Conservation (phyloP, 1,140 invertebrate species). For the Pseudomyrmex cubaensis region DNA sequence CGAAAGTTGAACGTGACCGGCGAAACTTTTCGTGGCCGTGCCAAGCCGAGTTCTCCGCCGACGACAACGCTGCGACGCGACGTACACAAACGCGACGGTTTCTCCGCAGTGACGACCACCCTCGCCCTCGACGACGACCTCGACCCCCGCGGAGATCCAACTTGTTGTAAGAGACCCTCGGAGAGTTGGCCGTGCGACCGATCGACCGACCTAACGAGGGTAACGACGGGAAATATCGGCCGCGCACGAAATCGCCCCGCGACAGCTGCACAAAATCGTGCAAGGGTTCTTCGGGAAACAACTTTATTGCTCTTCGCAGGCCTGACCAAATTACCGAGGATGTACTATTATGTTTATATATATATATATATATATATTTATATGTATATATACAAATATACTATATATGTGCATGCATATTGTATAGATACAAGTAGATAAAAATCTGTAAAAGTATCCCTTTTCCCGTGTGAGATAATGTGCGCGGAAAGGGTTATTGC, state of each 20-base stretch:
- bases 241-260: slow-evolving; percentile 20
- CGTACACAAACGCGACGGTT: slow-evolving; percentile 25
- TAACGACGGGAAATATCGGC: slow-evolving; percentile 49
- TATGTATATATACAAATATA: background rate
- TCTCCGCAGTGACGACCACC: slow-evolving; percentile 29
- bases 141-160: slow-evolving; percentile 49
- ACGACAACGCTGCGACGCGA: background rate
- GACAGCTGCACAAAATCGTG: slow-evolving; percentile 47
- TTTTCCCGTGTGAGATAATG: no score
- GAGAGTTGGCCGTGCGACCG: slow-evolving; percentile 50
- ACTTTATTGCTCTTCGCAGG: background rate
- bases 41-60: slow-evolving; percentile 41
- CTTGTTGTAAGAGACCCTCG: slow-evolving; percentile 58
- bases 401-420: background rate
- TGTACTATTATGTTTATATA: no score
- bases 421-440: no score
- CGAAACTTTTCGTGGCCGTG: slow-evolving; percentile 80
- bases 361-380: background rate
- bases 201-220: slow-evolving; percentile 37
- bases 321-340: slow-evolving; percentile 1
- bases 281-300: background rate
- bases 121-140: slow-evolving; percentile 55
- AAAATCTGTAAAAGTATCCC: no score
- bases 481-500: no score
- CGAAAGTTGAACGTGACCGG: slow-evolving; percentile 81